Percentiles rank a stretch among this genome's conserved stretches.
phyloP scores from a whole-genome alignment of 1,140 invertebrate genomes.

The Drosophila parvula region DNA sequence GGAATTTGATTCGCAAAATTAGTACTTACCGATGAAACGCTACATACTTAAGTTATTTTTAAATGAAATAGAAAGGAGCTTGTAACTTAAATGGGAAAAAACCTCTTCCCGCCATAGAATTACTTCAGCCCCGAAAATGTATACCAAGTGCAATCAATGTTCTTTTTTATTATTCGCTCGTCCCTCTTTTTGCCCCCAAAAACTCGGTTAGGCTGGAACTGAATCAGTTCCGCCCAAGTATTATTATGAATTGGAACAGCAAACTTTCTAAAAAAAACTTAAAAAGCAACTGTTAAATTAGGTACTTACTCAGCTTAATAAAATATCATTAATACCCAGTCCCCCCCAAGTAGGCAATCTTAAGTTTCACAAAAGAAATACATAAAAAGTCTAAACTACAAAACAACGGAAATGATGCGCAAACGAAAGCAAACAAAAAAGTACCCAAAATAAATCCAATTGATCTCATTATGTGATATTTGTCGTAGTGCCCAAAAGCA shows the following conservation, averaged over 20 bases:
- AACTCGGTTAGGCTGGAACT: constrained; percentile 5
- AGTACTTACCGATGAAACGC: constrained; percentile 50
- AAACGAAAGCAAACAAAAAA: constrained; percentile 44
- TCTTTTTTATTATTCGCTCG: constrained; percentile 11
- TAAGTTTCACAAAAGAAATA: constrained; percentile 52
- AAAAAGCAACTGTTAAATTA: constrained; percentile 34
- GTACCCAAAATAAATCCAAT: constrained; percentile 77
- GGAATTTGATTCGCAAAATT: constrained; percentile 27
- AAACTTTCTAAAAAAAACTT: background rate
- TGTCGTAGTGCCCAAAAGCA: constrained; percentile 76
- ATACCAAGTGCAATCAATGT: constrained; percentile 31
- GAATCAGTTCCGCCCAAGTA: constrained; percentile 30
- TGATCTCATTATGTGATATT: constrained; percentile 83
- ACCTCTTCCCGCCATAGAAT: constrained; percentile 24
- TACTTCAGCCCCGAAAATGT: constrained; percentile 1
- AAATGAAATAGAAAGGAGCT: constrained; percentile 17
- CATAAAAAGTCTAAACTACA: constrained; percentile 17
- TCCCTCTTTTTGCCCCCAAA: background rate
- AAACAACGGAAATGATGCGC: constrained; percentile 44
- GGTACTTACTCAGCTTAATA: constrained; percentile 36
- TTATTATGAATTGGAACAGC: constrained; percentile 45
- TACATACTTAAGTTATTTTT: constrained; percentile 51
- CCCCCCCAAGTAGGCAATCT: constrained; percentile 34
- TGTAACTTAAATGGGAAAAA: constrained; percentile 25
- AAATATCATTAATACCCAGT: constrained; percentile 50